A percentile compares a stretch with the other conserved stretches of the same genome.
These are phyloP conservation scores for Phrynocephalus guinanensis DNA, from an alignment of 2,797 vertebrate genomes.

Conservation along the genomic window DNA sequence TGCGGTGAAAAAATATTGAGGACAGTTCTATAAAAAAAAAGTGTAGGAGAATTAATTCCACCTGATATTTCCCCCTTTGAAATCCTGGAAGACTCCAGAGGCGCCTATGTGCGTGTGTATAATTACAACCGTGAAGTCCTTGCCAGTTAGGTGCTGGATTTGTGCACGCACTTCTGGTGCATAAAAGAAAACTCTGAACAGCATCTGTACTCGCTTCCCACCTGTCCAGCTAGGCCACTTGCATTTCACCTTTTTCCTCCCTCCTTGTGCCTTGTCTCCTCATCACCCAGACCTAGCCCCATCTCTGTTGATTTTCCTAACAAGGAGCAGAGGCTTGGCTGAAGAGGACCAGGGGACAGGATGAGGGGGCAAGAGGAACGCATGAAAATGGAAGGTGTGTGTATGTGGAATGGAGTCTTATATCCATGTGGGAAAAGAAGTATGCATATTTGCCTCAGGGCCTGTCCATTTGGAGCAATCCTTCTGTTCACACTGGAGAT, in stretches of 20 bases:
- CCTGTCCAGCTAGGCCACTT: not conserved
- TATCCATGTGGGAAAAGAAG: not conserved
- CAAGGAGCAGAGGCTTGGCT: not conserved
- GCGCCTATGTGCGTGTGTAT: slow-evolving; percentile 7
- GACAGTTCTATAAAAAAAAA: slow-evolving; percentile 8
- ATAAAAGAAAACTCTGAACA: not conserved
- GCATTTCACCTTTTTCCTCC: not conserved
- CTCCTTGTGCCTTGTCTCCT: not conserved
- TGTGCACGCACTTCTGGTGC: not conserved
- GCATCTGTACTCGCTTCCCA: not conserved
- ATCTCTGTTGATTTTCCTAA: not conserved
- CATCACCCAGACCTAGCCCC: not conserved
- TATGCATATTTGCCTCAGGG: not conserved
- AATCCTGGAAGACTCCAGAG: slow-evolving; percentile 25
- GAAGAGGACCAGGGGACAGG: not conserved
- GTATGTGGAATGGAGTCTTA: not conserved
- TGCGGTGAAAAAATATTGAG: slow-evolving; percentile 42
- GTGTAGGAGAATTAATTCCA: slow-evolving; percentile 10
- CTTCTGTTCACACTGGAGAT: no score
- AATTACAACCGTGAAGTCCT: not conserved
- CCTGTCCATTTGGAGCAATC: no score
- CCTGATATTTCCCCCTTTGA: slow-evolving; percentile 13
- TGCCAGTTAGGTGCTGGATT: slow-evolving; percentile 9
- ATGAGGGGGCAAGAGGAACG: not conserved
- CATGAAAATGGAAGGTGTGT: not conserved